Evolutionary conservation across 2,113 vertebrate genomes (phyloP), one percentile per base, ranked within the genome.

Genomic region (Cricetomys ansorgei): DNA sequence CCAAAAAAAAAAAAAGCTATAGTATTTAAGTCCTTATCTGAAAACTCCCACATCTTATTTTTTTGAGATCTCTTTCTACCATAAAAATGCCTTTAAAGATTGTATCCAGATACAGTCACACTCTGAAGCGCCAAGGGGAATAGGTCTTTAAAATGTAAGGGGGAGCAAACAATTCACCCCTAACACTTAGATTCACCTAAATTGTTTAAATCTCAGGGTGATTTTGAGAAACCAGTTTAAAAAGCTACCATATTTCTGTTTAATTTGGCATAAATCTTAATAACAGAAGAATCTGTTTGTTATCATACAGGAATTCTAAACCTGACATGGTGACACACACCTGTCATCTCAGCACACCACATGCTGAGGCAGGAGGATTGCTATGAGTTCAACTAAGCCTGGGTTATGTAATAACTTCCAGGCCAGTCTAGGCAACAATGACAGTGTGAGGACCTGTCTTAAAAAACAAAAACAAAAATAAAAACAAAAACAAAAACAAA

Each of bases 201-300:
- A 81, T 55, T 76, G 27, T 65, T 90, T 64, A 81, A 75, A 40
- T 62, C 15, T 64, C 43, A 83, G 34, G 10, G 81, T 84, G 50
- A 72, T 57, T 59, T 87, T 11, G 73, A 75, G 75, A 77, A 57
- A 23, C 27, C 55, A 76, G 23, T 50, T 91, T 69, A 48, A 57
- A 76, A 88, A 89, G 19, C n/a, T 43, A 70, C 9, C 59, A 90
- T 81, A 86, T 45, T 59, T 87, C 27, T 64, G 67, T 76, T 94
- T 87, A 43, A 83, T 34, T 92, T 92, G 31, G 76, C 40, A 62
- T 81, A 85, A 76, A 37, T 17, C 59, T 90, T 96, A 43, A 37
- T 57, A 50, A 75, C 31, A 21, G n/a, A 75, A 83, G 16, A 69
- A 76, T 40, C 13, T 29, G 34, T 40, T 75, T 43, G 21, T 48